Conservation (phyloP, 2,888 invertebrate species). For the Eupithecia pulchellata region DNA sequence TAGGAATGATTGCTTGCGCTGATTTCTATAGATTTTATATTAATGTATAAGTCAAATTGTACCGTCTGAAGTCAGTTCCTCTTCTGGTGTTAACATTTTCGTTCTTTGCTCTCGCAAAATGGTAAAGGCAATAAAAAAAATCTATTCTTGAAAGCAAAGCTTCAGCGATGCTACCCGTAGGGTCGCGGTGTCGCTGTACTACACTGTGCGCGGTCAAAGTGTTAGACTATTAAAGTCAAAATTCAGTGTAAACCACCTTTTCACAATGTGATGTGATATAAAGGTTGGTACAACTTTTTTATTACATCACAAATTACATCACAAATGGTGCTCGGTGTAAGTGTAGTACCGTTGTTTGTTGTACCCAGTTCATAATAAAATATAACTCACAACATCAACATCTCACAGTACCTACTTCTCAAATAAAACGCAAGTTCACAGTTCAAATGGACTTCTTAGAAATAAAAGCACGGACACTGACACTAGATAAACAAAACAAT, state of each 20-base stretch:
- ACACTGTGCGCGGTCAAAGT: not conserved
- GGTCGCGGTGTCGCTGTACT: not conserved
- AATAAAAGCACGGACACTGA: not conserved
- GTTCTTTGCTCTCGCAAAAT: not conserved
- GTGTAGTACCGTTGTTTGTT: not conserved
- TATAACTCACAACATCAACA: not conserved
- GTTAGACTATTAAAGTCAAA: not conserved
- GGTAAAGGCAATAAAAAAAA: not conserved
- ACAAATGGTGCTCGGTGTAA: not conserved
- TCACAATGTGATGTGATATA: not conserved
- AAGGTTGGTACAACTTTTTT: not conserved
- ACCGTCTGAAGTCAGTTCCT: not conserved
- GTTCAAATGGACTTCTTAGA: slow-evolving; percentile 1
- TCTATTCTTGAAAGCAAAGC: not conserved
- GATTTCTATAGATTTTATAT: not conserved
- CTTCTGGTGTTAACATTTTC: not conserved
- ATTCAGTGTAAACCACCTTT: not conserved
- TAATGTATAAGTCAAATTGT: not conserved
- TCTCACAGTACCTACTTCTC: too few relatives aligned
- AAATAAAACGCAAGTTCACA: not conserved
- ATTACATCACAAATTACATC: slow-evolving; percentile 8
- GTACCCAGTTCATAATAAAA: slow-evolving; percentile 1
- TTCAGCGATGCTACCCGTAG: not conserved
- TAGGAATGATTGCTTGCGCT: slow-evolving; percentile 6
- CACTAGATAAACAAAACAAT: slow-evolving; percentile 1